phyloP scores from a whole-genome alignment of 2,113 vertebrate genomes.

The Ivindomyrus marchei region DNA sequence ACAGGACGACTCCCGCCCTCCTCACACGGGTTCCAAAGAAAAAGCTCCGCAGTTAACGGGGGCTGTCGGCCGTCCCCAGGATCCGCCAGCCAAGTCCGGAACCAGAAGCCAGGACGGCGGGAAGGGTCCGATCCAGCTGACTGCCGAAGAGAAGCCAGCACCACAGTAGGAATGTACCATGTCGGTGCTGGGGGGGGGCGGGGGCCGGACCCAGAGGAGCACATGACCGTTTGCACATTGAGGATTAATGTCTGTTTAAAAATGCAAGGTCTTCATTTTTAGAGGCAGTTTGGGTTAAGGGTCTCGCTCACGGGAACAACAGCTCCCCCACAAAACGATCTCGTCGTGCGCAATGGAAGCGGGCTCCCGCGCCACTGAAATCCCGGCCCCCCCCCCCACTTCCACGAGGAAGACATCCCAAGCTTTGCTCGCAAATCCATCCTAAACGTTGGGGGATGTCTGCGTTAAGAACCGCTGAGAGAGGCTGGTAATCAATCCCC shows the following conservation, averaged over 20 bases:
- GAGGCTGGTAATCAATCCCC: conserved; percentile 62
- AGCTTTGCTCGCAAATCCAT: conserved; percentile 7
- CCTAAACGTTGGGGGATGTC: conserved; percentile 38
- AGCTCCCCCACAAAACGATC: background rate
- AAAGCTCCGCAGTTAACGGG: background rate
- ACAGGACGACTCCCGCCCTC: background rate
- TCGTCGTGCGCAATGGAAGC: background rate
- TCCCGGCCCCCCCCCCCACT: background rate
- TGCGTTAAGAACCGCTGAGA: conserved; percentile 53
- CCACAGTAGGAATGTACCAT: background rate
- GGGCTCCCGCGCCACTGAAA: background rate
- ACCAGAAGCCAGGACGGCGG: background rate
- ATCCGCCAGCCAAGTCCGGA: background rate
- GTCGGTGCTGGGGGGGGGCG: too few relatives aligned
- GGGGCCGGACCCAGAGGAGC: background rate
- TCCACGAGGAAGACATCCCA: background rate
- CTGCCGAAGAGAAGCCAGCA: background rate
- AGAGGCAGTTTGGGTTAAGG: background rate
- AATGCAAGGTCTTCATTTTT: background rate
- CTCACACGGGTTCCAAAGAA: background rate
- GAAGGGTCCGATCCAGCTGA: background rate
- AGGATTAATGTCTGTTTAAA: background rate
- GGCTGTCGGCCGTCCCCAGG: background rate
- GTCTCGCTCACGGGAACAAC: background rate
- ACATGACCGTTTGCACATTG: background rate